Conservation (phyloP, 2,888 invertebrate species). For the Craniophora ligustri region DNA sequence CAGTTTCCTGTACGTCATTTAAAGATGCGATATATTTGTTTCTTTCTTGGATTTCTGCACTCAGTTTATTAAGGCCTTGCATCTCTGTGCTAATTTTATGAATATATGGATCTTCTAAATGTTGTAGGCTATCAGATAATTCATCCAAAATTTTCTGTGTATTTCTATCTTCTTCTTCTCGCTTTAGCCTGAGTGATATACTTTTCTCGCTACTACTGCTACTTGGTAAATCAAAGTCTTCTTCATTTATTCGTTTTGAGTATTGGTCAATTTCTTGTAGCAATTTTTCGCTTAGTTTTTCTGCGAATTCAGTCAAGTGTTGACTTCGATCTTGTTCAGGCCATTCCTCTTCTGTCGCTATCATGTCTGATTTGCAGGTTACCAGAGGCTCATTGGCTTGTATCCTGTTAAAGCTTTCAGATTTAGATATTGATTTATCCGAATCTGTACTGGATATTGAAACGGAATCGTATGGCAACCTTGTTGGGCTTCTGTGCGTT, state of each 20-base stretch:
- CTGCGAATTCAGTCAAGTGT: constrained; percentile 94
- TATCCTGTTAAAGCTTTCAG: constrained; percentile 85
- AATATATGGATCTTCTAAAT: constrained; percentile 89
- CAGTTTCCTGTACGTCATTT: constrained; percentile 84
- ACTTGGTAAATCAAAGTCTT: constrained; percentile 85
- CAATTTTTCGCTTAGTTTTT: constrained; percentile 94
- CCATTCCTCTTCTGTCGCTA: constrained; percentile 88
- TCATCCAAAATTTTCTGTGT: constrained; percentile 85
- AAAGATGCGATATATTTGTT: constrained; percentile 88
- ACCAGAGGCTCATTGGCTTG: constrained; percentile 85
- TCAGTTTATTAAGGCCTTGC: constrained; percentile 87
- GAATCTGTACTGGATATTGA: constrained; percentile 86
- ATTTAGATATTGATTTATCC: constrained; percentile 86
- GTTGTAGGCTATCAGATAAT: constrained; percentile 85
- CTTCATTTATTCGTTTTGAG: constrained; percentile 85
- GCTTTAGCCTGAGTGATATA: constrained; percentile 84
- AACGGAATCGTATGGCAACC: constrained; percentile 83
- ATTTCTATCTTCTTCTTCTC: constrained; percentile 83
- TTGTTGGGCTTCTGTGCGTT: constrained; percentile 83
- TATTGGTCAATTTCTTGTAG: constrained; percentile 93
- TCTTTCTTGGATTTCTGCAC: constrained; percentile 88
- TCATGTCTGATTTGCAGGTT: constrained; percentile 85
- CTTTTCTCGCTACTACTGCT: constrained; percentile 86
- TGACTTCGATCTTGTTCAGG: constrained; percentile 90
- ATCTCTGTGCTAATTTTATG: constrained; percentile 89